Base-by-base conservation (phyloP, 2,888 invertebrate genomes). In the Pachliopta kotzebuea region DNA sequence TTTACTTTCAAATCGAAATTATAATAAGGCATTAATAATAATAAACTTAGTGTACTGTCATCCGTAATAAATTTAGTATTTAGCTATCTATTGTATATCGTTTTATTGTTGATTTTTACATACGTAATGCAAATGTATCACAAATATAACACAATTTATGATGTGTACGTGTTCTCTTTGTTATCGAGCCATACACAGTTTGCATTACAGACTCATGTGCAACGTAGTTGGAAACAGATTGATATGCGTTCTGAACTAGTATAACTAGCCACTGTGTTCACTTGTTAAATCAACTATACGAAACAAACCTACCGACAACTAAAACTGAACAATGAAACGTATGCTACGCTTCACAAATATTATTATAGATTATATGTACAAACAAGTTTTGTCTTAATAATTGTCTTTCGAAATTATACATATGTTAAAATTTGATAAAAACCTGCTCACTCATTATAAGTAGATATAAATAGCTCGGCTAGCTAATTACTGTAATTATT, bases 211-310 rank as follows among this genome's bases (percentile, higher is more conserved):
- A 0, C 62, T 63, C 42, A 29, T 49, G n/a, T 55, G 49, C 49
- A 31, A 55, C 37, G 56, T 59, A 63, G 59, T 55, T 63, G 29
- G 24, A 26, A 59, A 59, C 60, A 37, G 52, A 60, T 60, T 60
- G 60, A 60, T 52, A 60, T 53, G 53, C 23, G 52, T 53, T 53
- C 60, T 60, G 17, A 53, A 37, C 60, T 54, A 42, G 37, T 54
- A 54, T 37, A 54, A 53, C 53, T 60, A 42, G 42, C 42, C 42
- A 54, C 31, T 53, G 53, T 53, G 42, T 54, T 58, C 45, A 24
- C 54, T 60, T n/a, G 24, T 23, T 37, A 60, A 60, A 60, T 54
- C 60, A 60, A 54, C 59, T 59, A 31, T 24, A 26, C 8, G 9
- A 11, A 31, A 42, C 42, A 24, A 24, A 54, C 53, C 18, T 53